Conservation (phyloP, 2,797 vertebrate species). For the Clarias laeviceps region DNA sequence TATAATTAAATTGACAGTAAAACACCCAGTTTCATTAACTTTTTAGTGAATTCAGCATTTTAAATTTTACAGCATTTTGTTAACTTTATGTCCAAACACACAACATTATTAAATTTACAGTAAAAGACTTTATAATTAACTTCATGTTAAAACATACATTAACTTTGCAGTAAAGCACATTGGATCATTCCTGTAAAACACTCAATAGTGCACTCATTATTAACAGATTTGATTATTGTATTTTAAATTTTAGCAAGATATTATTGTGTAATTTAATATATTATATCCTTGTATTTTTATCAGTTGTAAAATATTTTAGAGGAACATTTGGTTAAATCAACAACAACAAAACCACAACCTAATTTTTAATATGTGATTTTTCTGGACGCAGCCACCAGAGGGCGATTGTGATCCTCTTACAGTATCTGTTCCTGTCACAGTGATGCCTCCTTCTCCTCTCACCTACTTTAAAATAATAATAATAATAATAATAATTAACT, state of each 20-base stretch:
- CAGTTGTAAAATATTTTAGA: background rate
- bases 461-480: too few species aligned
- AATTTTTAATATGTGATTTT: background rate
- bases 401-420: slow-evolving; percentile 16
- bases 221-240: background rate
- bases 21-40: background rate
- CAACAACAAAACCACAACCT: background rate
- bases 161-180: background rate
- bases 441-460: background rate
- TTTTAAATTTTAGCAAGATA: background rate
- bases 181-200: background rate
- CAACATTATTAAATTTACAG: background rate
- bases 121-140: background rate
- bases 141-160: background rate
- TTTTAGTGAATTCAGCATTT: too few species aligned
- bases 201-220: background rate
- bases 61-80: background rate
- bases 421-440: background rate
- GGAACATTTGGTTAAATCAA: background rate
- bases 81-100: background rate
- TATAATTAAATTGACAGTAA: background rate
- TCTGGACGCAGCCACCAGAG: slow-evolving; percentile 17
- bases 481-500: too few species aligned
- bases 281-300: background rate
- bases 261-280: background rate